These are phyloP conservation scores for Machimus atricapillus DNA, from an alignment of 2,888 invertebrate genomes.

Conservation along the genomic window DNA sequence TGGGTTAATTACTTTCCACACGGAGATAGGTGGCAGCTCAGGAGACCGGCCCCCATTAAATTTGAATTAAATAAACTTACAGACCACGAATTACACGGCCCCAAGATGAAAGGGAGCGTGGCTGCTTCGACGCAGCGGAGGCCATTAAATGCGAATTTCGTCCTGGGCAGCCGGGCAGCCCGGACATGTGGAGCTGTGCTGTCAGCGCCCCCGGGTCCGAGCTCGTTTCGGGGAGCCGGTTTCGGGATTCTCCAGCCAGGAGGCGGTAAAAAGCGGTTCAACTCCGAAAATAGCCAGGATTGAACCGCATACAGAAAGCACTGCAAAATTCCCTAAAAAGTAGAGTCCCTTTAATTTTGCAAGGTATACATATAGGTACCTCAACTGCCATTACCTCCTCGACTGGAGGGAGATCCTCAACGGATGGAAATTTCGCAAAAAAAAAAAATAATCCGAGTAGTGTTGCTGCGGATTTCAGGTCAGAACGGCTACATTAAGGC, in stretches of 20 bases:
- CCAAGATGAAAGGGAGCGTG: background rate
- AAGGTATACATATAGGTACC: too few relatives aligned
- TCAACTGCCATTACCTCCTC: background rate
- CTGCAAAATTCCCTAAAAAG: background rate
- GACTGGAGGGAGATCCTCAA: background rate
- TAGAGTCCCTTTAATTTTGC: background rate
- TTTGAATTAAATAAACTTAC: conserved; percentile 24
- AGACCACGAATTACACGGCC: conserved; percentile 6
- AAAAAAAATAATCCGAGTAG: background rate
- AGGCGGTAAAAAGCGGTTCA: background rate
- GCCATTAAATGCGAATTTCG: background rate
- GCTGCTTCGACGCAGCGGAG: background rate
- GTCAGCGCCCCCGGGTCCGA: background rate
- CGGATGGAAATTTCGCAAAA: background rate
- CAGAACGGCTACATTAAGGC: background rate
- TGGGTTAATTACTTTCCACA: conserved; percentile 28
- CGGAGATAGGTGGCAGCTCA: background rate
- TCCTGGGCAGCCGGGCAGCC: background rate
- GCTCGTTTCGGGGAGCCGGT: background rate
- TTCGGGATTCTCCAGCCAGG: background rate
- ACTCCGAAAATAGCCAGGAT: background rate
- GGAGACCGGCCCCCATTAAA: conserved; percentile 1
- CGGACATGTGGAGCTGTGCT: background rate
- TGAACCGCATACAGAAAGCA: background rate
- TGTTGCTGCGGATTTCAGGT: background rate